Evolutionary conservation across 2,113 vertebrate genomes (phyloP), one percentile per base, ranked within the genome.

Genomic region (Neolamprologus kungweensis): DNA sequence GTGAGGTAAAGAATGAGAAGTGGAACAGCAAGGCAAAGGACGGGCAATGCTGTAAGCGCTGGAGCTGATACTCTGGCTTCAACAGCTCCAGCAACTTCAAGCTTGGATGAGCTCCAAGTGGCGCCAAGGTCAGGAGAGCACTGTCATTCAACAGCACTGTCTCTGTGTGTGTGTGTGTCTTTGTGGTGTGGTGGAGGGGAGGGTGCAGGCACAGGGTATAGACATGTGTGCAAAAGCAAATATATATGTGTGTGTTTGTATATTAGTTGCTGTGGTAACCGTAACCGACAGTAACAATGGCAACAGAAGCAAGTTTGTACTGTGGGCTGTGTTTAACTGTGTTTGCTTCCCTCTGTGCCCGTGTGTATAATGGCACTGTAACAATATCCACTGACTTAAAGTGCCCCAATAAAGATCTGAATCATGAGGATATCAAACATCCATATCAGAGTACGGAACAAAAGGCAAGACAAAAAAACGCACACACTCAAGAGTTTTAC

Each of bases 231-330:
- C 81, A 84, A 82, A 73, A 80, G 60, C 84, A 89, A 89, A 87
- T 63, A 88, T 84, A 88, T 83, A 88, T 83, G 85, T 87, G 85
- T 87, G 88, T 91, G 85, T 94, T 92, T 94, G 85, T 90, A 86
- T 90, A 68, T 88, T 80, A 53, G 91, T 96, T 94, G 88, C 92
- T 87, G 80, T 93, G 91, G 96, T 37, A 90, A 92, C 90, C 53
- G 85, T 21, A 90, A 91, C 68, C 85, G 68, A 87, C 79, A 85
- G 87, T 82, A 89, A 93, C 93, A 87, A 85, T 78, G 84, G 83
- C 85, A 91, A 82, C 54, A 12, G 81, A 37, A 21, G 35, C 16
- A 31, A 71, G 45, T 78, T 80, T 87, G 65, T 51, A 26, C 58
- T 85, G 80, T 73, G 11, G 19, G 31, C 81, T 17, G 31, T 81